Base-by-base conservation (phyloP, 2,888 invertebrate genomes). In the Meghimatium bilineatum region DNA sequence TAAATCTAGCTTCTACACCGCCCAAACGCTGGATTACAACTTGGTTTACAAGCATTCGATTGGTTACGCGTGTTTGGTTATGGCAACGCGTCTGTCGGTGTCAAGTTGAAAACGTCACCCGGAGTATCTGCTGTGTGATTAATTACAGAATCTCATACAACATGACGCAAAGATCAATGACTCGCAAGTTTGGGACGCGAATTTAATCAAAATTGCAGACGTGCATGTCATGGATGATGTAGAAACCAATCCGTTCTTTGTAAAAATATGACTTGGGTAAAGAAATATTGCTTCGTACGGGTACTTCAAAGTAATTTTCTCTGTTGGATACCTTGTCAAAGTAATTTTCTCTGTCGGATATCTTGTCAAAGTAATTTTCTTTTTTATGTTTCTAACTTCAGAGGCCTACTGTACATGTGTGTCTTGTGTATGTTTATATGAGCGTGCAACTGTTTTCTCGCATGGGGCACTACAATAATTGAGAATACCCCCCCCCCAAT, bases 141-240 rank as follows among this genome's bases (percentile, higher is more conserved):
- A 74, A 74, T 74, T 20, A 74, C 52, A 23, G 52, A 74, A 74
- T 52, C 52, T 32, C 32, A 52, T 74, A 74, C 32, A 74, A 74
- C 52, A 32, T 74, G 74, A 74, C 74, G 74, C 49, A 32, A 74
- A 56, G 74, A 74, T 74, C 74, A 74, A 74, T 74, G 52, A 52
- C 52, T 74, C 52, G 74, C 74, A 0, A 74, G 52, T 74, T 74
- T 52, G 10, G n/a, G 52, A 52, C 74, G 29, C 29, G 74, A 52
- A 32, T 74, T 74, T 52, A 74, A 74, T 74, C 74, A 74, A 74
- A 74, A 74, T 74, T 74, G 74, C 52, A 49, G 52, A 74, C 74
- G 32, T 32, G 74, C 1, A 29, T 74, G 74, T 49, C 74, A 74
- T 32, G 32, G 52, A 52, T 74, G 74, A 74, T 74, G 52, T 52